Evolutionary conservation across 2,113 vertebrate genomes (phyloP), one percentile per base, ranked within the genome.

Genomic region (Ibidorhyncha struthersii): DNA sequence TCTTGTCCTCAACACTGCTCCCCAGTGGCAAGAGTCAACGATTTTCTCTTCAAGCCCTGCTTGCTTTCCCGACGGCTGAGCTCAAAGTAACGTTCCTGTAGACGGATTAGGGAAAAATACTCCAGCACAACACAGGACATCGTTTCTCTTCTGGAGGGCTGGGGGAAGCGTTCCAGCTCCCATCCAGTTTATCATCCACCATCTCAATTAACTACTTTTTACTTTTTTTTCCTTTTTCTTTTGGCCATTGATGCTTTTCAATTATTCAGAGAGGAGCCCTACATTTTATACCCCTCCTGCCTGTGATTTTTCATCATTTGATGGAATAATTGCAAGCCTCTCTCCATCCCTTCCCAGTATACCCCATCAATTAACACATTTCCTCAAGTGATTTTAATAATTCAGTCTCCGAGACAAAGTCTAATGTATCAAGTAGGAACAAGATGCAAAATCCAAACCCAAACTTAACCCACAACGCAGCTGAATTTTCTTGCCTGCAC

Each of bases 301-400:
- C 94, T 63, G 62, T 15, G 53, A 81, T 53, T 72, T 67, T 83
- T 72, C 49, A 14, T 10, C 16, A 41, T 32, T 22, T 70, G 61
- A 65, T 15, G 43, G 77, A 82, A 25, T 41, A 72, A 86, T 67
- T 65, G 77, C 92, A 32, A 65, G 26, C 58, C 40, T 74, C 59
- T 58, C 81, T 53, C 41, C 59, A 45, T 11, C 62, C 45, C 49
- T 53, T 72, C 90, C 81, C 63, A 26, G 13, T 34, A 43, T 19
- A 10, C 88, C 52, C 88, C 73, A 61, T 50, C 94, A 92, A 74
- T 93, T 87, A 87, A 74, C 69, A 16, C 36, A 43, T 12, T 34
- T 93, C 94, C 94, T 74, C 77, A 49, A 67, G 92, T 72, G 77
- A 67, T 78, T 49, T 82, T 59, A 93, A 69, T 73, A 61, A 86